Evolutionary conservation across 2,113 vertebrate genomes (phyloP).

Genomic region (Macaca fascicularis): T2T-MFA8v1.1 NC_088375.1:173730501-173731000

Average conservation of each 20-base stretch:
- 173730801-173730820: neutral
- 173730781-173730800: neutral
- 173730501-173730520: neutral
- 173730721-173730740: fast-evolving
- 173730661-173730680: neutral
- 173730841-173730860: neutral
- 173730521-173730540: too few species aligned
- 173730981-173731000: neutral
- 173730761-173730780: neutral
- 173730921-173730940: neutral
- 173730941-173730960: neutral
- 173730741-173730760: neutral
- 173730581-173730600: neutral
- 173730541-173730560: neutral
- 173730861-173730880: neutral
- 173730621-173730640: neutral
- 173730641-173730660: neutral
- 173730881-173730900: fast-evolving
- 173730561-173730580: neutral
- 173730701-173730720: neutral
- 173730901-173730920: neutral
- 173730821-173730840: neutral
- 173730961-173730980: neutral
- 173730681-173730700: neutral
- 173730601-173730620: neutral